Evolutionary conservation across 30 jellyfish, hydroid and myxozoan species (phyloP).

Genomic region (Aurelia coerulea): DNA sequence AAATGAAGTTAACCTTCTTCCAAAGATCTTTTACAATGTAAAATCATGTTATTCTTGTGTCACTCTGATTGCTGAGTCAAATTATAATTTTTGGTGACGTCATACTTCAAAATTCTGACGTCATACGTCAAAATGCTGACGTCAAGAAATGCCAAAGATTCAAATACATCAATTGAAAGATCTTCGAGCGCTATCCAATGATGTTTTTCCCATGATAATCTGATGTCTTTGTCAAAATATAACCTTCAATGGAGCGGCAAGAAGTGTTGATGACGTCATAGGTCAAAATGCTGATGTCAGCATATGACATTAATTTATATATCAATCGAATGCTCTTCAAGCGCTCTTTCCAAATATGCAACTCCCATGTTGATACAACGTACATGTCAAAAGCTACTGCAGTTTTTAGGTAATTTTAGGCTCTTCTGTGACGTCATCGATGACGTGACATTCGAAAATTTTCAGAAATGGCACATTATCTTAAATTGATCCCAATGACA

Average conservation of each 20-base stretch:
- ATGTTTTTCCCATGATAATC: conserved; percentile 2
- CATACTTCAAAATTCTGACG: not conserved
- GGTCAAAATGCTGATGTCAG: conserved; percentile 17
- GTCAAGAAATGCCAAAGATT: not conserved
- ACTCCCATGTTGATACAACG: not conserved
- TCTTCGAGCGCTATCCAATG: not conserved
- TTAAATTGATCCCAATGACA: no score
- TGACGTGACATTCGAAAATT: no score
- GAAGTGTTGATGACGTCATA: conserved; percentile 21
- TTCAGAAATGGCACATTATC: no score
- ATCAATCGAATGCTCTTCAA: conserved; percentile 24
- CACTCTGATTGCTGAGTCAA: not conserved
- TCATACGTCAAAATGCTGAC: not conserved
- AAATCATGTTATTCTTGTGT: no score
- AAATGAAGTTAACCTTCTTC: not conserved
- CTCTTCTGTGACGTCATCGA: conserved; percentile 23
- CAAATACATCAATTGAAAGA: not conserved
- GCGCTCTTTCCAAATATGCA: conserved; percentile 22
- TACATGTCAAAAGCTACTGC: conserved; percentile 7
- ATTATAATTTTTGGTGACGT: not conserved
- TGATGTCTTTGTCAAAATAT: conserved; percentile 1
- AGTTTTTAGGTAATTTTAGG: not conserved
- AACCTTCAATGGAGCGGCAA: not conserved
- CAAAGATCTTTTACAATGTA: not conserved
- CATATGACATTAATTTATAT: not conserved